These are phyloP conservation scores for Dilophus febrilis DNA, from an alignment of 2,888 invertebrate genomes.

Conservation along the genomic window DNA sequence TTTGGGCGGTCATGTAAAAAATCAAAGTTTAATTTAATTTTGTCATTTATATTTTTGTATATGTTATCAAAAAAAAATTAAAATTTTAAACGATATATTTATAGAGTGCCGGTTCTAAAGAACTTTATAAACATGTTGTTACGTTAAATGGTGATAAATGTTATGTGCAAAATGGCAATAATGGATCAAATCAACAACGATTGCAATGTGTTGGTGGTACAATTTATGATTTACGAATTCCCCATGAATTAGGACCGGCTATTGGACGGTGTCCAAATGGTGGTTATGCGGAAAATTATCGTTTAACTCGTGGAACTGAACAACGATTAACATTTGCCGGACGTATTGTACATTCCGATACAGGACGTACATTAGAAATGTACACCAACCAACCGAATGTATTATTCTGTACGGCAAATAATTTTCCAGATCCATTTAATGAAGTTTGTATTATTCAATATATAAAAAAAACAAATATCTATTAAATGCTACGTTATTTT, in stretches of 20 bases:
- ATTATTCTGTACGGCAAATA: background rate
- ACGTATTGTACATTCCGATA: constrained; percentile 2
- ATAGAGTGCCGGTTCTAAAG: background rate
- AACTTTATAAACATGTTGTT: constrained; percentile 4
- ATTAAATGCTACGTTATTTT: too few relatives aligned
- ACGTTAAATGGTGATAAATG: constrained; percentile 3
- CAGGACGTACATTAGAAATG: constrained; percentile 1
- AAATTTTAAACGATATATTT: too few relatives aligned
- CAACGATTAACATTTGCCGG: constrained; percentile 2
- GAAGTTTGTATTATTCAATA: too few relatives aligned
- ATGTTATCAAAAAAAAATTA: too few relatives aligned
- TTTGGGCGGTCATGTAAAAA: constrained; percentile 3
- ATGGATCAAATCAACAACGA: background rate
- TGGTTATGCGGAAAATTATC: background rate
- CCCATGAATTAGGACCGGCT: constrained; percentile 2
- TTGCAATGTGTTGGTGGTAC: constrained; percentile 3
- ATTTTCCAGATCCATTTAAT: constrained; percentile 1
- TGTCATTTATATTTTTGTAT: too few relatives aligned
- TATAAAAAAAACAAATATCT: too few relatives aligned
- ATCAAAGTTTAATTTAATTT: background rate
- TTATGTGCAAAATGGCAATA: background rate
- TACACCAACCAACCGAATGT: constrained; percentile 2
- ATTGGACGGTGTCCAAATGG: background rate
- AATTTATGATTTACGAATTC: constrained; percentile 4
- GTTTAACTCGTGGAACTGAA: background rate